Evolutionary conservation across 2,888 invertebrate genomes (phyloP), one percentile per base, ranked within the genome.

Genomic region (Holacanthella duospinosa): DNA sequence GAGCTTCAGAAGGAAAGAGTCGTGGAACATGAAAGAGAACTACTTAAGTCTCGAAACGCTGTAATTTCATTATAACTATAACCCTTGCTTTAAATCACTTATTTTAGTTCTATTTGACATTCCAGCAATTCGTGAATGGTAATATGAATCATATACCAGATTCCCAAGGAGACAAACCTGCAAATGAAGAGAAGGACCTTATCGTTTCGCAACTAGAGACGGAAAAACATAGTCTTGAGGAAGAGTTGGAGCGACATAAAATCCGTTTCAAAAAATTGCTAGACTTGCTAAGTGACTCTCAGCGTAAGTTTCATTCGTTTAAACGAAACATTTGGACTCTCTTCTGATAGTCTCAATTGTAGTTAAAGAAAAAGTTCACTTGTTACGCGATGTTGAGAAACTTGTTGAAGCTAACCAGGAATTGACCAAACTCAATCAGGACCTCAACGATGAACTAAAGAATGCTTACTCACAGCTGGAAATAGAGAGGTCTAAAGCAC

Each of bases 341-440:
- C 62, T 56, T 61, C 43, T 58, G 21, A 55, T 19, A 55, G 55
- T 55, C 55, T 19, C 62, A 61, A 61, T 66, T 71, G 29, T 65
- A 88, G 89, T 88, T 86, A 86, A 86, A 77, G 88, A 88, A 74
- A 88, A 88, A 77, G 87, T 87, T 0, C 84, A 86, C 66, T 83
- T 88, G 19, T 76, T 89, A 65, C 79, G 85, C 57, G 87, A 88
- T 76, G 82, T 88, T 59, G 86, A 87, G 71, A 81, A 84, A 70
- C 78, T 89, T 68, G 82, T 83, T 62, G 81, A 81, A 44, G 84
- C 86, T 53, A 85, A 87, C 72, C 82, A 84, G 63, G 89, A 89
- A n/a, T 78, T 89, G 68, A 82, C 83, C 62, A 81, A 81, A 44
- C 84, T 86, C 53, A 85, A 87, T 72, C 82, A 84, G 64, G 89